Percentiles rank a stretch among this genome's conserved stretches.
These are phyloP conservation scores for Philereme vetulata DNA, from an alignment of 2,888 invertebrate species.

Conservation along the genomic window DNA sequence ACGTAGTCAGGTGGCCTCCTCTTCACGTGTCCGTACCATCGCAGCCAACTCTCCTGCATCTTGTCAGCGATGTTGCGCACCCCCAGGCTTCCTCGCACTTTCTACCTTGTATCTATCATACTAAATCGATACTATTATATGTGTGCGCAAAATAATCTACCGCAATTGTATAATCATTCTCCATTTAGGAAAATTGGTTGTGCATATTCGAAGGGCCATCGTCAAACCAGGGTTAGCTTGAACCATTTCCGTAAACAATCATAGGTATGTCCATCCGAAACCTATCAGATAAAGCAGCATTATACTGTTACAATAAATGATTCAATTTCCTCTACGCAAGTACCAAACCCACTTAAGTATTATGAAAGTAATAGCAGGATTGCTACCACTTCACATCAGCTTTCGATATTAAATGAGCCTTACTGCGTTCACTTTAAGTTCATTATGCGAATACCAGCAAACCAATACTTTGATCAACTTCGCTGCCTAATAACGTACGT, in stretches of 20 bases:
- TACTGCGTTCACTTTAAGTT: conserved; percentile 4
- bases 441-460: background rate
- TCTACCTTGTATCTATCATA: no score
- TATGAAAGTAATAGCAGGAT: conserved; percentile 69
- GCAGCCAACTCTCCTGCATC: no score
- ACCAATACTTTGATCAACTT: no score
- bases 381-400: conserved; percentile 2
- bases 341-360: conserved; percentile 82
- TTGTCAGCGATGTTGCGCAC: no score
- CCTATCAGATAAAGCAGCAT: conserved; percentile 78
- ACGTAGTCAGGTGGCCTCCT: no score
- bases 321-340: conserved; percentile 81
- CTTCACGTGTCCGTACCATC: no score
- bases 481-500: no score
- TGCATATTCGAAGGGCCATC: background rate
- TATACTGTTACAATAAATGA: conserved; percentile 80
- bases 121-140: no score
- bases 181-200: conserved; percentile 10
- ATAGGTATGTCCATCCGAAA: conserved; percentile 70
- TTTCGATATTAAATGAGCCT: conserved; percentile 5
- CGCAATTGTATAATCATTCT: background rate
- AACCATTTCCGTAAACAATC: conserved; percentile 64
- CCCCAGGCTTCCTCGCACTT: no score
- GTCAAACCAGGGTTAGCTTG: conserved; percentile 46
- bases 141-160: no score